Base-by-base conservation (phyloP, 2,888 invertebrate species). In the Agonum fuliginosum region DNA sequence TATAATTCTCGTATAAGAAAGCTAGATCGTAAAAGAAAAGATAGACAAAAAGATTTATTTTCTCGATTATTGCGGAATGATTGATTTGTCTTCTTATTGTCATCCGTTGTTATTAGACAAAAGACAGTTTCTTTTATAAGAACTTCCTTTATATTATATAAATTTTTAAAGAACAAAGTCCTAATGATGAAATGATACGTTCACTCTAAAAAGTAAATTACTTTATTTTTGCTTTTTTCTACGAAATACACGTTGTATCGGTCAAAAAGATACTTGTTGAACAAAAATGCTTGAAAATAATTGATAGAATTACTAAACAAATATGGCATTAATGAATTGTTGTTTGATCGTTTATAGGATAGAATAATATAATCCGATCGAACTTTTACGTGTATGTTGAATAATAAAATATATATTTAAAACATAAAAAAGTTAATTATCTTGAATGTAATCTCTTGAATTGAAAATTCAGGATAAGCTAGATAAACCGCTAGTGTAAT, bases 71-170 rank as follows among this genome's bases (percentile, higher is more conserved):
- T 46, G 46, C 46, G 5, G 14, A 46, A 70, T 43, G 69, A 70
- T 70, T 70, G 69, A 70, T 70, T 24, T 70, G 24, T 46, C 20
- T 70, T 17, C 69, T 43, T 70, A 6, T 10, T 14, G 20, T 24
- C 46, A 70, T 70, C 46, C 46, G 24, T 70, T 70, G 12, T 70
- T 70, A 27, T 62, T 24, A 62, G 62, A 24, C 17, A 30, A 62
- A 62, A 30, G 17, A 12, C 30, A 30, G 14, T 48, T 48, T 48
- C 17, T 17, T 48, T 8, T 34, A 6, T 34, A 19, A 12, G 14
- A 12, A 46, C 17, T 48, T 48, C 19, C 14, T 1, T 17, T 12
- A 12, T 48, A 1, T 1, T 17, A 43, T n/a, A 5, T n/a, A n/a
- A 14, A 48, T 46, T 46, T 46, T 46, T 48, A 12, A n/a, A n/a